Conservation (phyloP, 2,113 vertebrate species). For the Lathamus discolor region DNA sequence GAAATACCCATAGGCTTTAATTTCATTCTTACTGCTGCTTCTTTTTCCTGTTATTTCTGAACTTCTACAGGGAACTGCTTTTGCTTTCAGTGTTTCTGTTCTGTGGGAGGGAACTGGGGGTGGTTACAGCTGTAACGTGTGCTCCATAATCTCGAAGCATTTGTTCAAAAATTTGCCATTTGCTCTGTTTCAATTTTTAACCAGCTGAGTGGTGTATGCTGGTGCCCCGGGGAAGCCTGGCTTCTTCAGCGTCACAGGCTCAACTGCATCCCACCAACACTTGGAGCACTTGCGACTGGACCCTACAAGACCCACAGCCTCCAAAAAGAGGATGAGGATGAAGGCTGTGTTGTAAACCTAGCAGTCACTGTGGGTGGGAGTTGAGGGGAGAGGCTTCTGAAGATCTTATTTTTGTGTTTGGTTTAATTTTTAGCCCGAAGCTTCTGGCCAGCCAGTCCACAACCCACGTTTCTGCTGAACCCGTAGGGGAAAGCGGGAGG, state of each 20-base stretch:
- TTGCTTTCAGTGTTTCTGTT: slow-evolving; percentile 60
- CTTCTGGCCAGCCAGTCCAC: background rate
- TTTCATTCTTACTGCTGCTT: background rate
- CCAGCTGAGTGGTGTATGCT: background rate
- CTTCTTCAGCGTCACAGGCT: background rate
- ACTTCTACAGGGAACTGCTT: slow-evolving; percentile 49
- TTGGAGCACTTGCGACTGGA: background rate
- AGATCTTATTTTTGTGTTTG: background rate
- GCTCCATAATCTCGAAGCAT: slow-evolving; percentile 34
- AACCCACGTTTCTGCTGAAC: background rate
- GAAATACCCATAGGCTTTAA: slow-evolving; percentile 31
- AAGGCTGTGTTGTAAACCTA: background rate
- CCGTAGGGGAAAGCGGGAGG: background rate
- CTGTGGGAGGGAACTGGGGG: slow-evolving; percentile 66
- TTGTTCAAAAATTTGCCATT: slow-evolving; percentile 45
- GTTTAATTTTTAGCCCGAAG: background rate
- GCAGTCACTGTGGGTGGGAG: background rate
- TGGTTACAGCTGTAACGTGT: slow-evolving; percentile 66
- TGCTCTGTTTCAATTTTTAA: slow-evolving; percentile 54
- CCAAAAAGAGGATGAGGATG: background rate
- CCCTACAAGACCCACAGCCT: background rate
- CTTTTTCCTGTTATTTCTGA: slow-evolving; percentile 49
- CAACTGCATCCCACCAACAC: background rate
- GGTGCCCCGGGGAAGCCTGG: background rate
- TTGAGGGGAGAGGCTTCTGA: background rate